These are phyloP conservation scores for Torymus auratus DNA, from an alignment of 2,888 invertebrate genomes.

Conservation along the genomic window DNA sequence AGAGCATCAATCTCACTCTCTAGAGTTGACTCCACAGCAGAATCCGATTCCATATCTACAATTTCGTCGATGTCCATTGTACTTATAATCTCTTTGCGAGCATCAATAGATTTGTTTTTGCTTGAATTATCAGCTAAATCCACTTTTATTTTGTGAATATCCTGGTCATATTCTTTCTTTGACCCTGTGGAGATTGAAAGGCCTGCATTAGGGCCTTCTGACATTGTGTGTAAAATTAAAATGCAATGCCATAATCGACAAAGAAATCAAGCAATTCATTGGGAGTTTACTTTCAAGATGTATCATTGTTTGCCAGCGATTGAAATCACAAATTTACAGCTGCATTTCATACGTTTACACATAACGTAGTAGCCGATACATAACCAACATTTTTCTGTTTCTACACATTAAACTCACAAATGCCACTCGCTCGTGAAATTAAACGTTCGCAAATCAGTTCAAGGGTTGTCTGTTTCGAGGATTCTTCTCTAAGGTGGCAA, in stretches of 20 bases:
- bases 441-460: neutral
- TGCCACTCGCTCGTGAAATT: too few species aligned
- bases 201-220: conserved; percentile 5
- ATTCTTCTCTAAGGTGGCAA: neutral
- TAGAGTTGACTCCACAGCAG: conserved; percentile 67
- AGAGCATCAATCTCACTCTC: conserved; percentile 73
- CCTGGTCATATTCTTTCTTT: conserved; percentile 10
- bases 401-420: neutral
- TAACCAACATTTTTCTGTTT: conserved; percentile 26
- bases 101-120: neutral
- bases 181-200: conserved; percentile 4
- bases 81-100: conserved; percentile 56
- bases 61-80: conserved; percentile 66
- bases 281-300: conserved; percentile 5
- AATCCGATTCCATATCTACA: conserved; percentile 62
- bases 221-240: neutral
- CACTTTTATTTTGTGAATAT: neutral
- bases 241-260: neutral
- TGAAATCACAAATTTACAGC: neutral
- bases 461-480: neutral
- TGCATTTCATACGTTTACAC: neutral
- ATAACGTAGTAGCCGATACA: neutral
- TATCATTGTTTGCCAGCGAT: conserved; percentile 7
- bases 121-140: neutral
- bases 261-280: neutral